Base-by-base conservation (phyloP, 1,140 invertebrate species). In the Papilio helenus region DNA sequence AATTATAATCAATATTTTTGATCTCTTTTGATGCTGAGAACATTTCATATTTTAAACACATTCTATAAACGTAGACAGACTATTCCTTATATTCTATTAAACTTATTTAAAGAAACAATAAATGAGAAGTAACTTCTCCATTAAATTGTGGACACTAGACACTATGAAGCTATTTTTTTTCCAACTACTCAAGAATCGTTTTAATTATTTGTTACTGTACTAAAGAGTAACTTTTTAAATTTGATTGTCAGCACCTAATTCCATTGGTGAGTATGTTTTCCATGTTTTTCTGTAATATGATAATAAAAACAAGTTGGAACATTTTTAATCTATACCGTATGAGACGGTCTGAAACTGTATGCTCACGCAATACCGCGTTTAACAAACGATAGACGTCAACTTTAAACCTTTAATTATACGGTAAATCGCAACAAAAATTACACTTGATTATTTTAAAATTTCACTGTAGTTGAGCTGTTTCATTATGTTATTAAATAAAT, bases 291-390 rank as follows among this genome's bases (percentile, higher is more conserved):
- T 20, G 18, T 58, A 8, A 20, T 9, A 14, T 12, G 12, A 61
- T 65, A n/a, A n/a, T 3, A 1, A 29, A 29, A 65, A 65, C 3
- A 26, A 61, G 23, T 34, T 34, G 14, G 12, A 29, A 29, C 16
- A 29, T 29, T 29, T 61, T 16, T 65, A 65, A 65, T 65, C 23
- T 29, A 29, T 26, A 3, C 23, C 42, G 1, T 49, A 73, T 73
- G 44, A 73, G n/a, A 23, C 39, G 68, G 5, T 34, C 68, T 42
- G 68, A 72, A 72, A 72, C 68, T 72, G 2, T 72, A 72, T 10
- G 34, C 39, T 73, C 72, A 73, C 72, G 72, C 72, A 49, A 73
- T 49, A 46, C 42, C 39, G 14, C 72, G 44, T 73, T 73, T 73
- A 73, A 44, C 72, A 49, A 73, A 46, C 39, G 20, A 23, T 20